Evolutionary conservation across 2,797 vertebrate species (phyloP).

Genomic region (Pangasius krempfi): DNA sequence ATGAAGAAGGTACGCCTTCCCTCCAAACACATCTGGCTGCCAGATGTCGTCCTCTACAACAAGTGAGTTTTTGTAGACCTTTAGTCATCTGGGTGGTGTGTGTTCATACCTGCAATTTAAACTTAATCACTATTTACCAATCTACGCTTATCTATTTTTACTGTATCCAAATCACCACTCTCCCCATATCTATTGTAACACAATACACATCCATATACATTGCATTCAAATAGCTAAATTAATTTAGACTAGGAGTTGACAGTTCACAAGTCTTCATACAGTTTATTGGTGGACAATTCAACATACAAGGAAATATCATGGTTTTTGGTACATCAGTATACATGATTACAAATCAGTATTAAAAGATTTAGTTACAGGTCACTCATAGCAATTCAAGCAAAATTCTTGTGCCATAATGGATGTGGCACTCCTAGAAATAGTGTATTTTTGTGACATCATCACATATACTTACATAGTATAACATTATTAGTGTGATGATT

Average conservation of each 20-base stretch:
- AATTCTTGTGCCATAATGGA: neutral
- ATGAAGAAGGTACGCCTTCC: slow-evolving; percentile 97
- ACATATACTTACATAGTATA: neutral
- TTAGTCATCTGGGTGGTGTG: neutral
- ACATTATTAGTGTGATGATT: neutral
- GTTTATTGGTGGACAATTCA: neutral
- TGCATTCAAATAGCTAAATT: neutral
- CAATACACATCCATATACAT: neutral
- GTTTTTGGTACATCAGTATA: neutral
- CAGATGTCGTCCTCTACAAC: slow-evolving; percentile 98
- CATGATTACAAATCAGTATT: neutral
- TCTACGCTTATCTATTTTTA: neutral
- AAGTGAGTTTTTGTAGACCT: slow-evolving; percentile 78
- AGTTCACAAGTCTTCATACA: neutral
- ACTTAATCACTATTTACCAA: too few relatives aligned
- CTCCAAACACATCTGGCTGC: slow-evolving; percentile 98
- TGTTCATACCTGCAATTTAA: neutral
- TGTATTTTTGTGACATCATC: neutral
- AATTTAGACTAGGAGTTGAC: neutral
- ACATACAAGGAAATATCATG: neutral
- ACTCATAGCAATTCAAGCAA: neutral
- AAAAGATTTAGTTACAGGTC: neutral
- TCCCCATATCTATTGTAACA: neutral
- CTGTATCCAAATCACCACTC: slow-evolving; percentile 1
- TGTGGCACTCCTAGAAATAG: neutral